phyloP scores from a whole-genome alignment of 2,888 invertebrate genomes.

The Nasonia oneida region DNA sequence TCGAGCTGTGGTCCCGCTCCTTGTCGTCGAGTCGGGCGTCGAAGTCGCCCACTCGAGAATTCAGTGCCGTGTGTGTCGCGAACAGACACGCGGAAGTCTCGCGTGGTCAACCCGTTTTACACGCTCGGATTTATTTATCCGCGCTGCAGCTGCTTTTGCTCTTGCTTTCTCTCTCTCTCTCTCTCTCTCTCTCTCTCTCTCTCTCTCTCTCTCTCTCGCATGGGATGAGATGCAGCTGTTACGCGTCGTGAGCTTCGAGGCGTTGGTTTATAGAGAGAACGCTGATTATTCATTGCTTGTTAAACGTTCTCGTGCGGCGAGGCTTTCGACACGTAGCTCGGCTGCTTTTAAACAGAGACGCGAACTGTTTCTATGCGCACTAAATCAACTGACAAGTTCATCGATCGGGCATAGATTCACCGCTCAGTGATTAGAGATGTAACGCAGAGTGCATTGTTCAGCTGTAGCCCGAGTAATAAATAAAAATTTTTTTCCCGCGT shows the following conservation, averaged over 20 bases:
- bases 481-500: neutral
- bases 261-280: neutral
- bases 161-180: too few relatives aligned
- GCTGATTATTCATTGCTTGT: neutral
- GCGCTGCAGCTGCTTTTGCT: too few relatives aligned
- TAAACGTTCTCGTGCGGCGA: neutral
- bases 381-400: too few relatives aligned
- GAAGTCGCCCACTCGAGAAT: slow-evolving; percentile 49
- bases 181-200: too few relatives aligned
- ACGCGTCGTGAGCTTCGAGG: neutral
- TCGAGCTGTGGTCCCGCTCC: neutral
- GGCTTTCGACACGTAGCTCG: neutral
- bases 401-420: too few relatives aligned
- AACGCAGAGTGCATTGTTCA: too few relatives aligned
- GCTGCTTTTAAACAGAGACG: neutral
- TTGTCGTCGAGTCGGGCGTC: slow-evolving; percentile 33
- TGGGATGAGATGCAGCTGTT: neutral
- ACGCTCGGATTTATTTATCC: slow-evolving; percentile 3
- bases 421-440: too few relatives aligned
- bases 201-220: too few relatives aligned
- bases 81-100: neutral
- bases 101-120: slow-evolving; percentile 14
- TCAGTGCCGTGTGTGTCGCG: neutral
- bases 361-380: neutral
- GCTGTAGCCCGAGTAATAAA: neutral